A percentile compares a stretch with the other conserved stretches of the same genome.
phyloP scores from a whole-genome alignment of 2,797 vertebrate species.

The Choloepus didactylus region DNA sequence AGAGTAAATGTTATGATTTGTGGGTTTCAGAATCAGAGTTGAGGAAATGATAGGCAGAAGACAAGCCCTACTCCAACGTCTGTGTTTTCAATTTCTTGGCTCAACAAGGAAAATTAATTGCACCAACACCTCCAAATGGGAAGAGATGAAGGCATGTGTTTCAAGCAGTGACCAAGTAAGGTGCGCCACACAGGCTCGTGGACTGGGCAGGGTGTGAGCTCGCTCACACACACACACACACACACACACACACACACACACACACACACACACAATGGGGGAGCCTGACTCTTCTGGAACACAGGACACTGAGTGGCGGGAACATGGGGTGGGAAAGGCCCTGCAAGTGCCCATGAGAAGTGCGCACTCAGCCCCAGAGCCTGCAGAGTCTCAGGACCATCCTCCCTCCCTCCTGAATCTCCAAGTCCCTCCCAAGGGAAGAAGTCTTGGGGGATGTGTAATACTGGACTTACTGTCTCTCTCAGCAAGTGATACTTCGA shows the following conservation, averaged over 20 bases:
- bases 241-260: background rate
- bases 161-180: background rate
- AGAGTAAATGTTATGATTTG: background rate
- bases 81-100: background rate
- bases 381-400: background rate
- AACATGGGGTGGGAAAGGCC: background rate
- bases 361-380: background rate
- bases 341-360: background rate
- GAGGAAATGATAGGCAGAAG: background rate
- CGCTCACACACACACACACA: too few relatives aligned
- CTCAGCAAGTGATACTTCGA: conserved; percentile 1
- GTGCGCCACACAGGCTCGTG: background rate
- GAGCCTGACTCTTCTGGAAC: background rate
- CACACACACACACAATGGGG: background rate
- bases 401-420: background rate
- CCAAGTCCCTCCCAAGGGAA: background rate
- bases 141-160: background rate
- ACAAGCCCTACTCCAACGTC: background rate
- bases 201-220: background rate
- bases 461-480: background rate
- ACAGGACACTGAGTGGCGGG: background rate
- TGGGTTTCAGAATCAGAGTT: background rate
- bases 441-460: background rate
- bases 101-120: background rate
- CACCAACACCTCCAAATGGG: background rate